A percentile compares a stretch with the other conserved stretches of the same genome.
Evolutionary conservation across 2,888 invertebrate genomes (phyloP).

Genomic region (Synergus laeviventris): DNA sequence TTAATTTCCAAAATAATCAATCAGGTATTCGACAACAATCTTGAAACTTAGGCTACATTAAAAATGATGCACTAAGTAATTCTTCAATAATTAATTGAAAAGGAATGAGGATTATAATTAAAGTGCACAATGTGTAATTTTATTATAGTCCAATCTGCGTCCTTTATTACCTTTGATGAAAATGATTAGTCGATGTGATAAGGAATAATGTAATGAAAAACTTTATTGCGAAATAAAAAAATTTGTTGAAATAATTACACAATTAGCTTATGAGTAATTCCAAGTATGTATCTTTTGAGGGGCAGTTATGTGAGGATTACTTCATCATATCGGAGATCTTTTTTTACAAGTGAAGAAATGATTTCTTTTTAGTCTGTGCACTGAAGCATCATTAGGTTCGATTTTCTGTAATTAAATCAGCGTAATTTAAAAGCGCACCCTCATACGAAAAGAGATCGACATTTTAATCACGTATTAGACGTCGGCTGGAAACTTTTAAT

Average conservation of each 20-base stretch:
- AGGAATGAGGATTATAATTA: not conserved
- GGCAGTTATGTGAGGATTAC: not conserved
- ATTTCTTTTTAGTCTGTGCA: constrained; percentile 11
- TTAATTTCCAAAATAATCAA: too few relatives aligned
- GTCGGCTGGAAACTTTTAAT: constrained; percentile 42
- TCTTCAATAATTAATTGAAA: not conserved
- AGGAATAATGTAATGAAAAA: not conserved
- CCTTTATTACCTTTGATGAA: not conserved
- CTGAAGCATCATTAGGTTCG: constrained; percentile 39
- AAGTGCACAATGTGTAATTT: not conserved
- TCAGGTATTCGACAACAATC: too few relatives aligned
- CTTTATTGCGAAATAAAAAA: not conserved
- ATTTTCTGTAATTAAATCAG: constrained; percentile 37
- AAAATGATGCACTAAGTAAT: not conserved
- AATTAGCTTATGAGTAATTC: constrained; percentile 17
- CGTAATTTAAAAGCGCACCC: constrained; percentile 26
- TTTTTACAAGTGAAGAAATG: constrained; percentile 6
- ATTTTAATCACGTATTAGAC: constrained; percentile 41
- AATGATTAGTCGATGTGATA: not conserved
- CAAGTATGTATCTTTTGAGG: not conserved
- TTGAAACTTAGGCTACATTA: too few relatives aligned
- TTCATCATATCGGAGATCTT: constrained; percentile 2
- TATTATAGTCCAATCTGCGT: not conserved
- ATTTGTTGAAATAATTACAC: not conserved
- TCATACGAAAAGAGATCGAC: constrained; percentile 37